Conservation (phyloP, 2,888 invertebrate genomes). For the Zygaena filipendulae region DNA sequence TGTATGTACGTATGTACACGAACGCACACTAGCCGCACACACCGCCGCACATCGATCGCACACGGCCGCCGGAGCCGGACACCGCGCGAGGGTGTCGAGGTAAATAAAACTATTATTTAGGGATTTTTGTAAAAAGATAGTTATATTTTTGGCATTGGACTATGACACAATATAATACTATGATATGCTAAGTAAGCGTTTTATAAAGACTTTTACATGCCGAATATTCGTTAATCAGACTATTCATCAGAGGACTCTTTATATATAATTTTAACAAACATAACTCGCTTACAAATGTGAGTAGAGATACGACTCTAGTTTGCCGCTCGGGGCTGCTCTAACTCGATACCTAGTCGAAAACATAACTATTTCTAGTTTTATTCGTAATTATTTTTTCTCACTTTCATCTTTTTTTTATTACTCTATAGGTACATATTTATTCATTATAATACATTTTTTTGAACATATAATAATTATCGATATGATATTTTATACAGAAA, state of each 20-base stretch:
- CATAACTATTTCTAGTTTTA: constrained; percentile 63
- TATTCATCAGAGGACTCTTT: constrained; percentile 68
- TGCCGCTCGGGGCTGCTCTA: constrained; percentile 49
- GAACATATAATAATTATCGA: constrained; percentile 68
- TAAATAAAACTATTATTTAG: constrained; percentile 60
- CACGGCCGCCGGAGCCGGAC: constrained; percentile 14
- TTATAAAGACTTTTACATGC: constrained; percentile 70
- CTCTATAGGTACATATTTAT: constrained; percentile 63
- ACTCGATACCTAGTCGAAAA: constrained; percentile 57
- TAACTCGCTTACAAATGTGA: constrained; percentile 65
- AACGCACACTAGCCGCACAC: constrained; percentile 7
- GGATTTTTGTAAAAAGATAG: constrained; percentile 70
- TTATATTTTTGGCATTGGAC: constrained; percentile 70
- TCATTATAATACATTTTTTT: constrained; percentile 64
- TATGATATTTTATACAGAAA: constrained; percentile 65
- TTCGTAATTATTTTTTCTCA: constrained; percentile 66
- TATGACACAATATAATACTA: constrained; percentile 70
- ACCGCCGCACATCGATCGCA: constrained; percentile 15
- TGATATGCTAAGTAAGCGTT: constrained; percentile 70
- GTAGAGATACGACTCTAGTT: constrained; percentile 50
- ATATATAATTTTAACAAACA: constrained; percentile 67
- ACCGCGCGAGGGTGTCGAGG: constrained; percentile 24
- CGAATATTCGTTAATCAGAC: constrained; percentile 69
- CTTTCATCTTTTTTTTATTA: constrained; percentile 57
- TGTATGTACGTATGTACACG: too few relatives aligned